phyloP scores from a whole-genome alignment of 1,140 invertebrate species.

The Lucilia cuprina region DNA sequence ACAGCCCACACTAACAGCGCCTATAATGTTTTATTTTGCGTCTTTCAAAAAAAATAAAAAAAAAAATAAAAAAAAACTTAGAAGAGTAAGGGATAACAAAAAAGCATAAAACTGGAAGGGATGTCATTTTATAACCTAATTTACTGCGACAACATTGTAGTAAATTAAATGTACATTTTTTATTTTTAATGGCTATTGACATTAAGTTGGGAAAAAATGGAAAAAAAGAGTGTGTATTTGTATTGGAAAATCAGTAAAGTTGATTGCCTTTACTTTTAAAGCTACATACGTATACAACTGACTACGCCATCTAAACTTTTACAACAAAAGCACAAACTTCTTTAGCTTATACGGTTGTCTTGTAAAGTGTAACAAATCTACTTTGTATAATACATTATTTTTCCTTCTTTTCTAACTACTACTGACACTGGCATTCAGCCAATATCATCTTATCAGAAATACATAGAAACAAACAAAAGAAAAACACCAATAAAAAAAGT shows the following conservation, averaged over 20 bases:
- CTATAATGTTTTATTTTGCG: not conserved
- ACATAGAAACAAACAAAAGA: not conserved
- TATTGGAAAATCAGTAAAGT: not conserved
- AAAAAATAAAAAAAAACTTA: not conserved
- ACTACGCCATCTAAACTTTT: not conserved
- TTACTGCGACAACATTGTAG: conserved; percentile 40
- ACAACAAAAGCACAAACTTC: not conserved
- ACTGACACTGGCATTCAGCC: conserved; percentile 34
- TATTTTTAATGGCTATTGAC: conserved; percentile 36
- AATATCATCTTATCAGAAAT: conserved; percentile 28
- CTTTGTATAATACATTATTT: not conserved
- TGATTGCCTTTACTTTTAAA: not conserved
- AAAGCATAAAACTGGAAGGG: not conserved
- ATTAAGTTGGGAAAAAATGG: not conserved
- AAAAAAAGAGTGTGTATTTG: not conserved
- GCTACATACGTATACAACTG: not conserved
- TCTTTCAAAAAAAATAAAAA: not conserved
- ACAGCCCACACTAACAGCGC: not conserved
- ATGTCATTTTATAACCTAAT: conserved; percentile 41
- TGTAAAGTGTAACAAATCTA: conserved; percentile 4
- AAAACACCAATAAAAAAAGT: not conserved
- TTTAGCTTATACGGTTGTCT: not conserved
- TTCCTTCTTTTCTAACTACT: not conserved
- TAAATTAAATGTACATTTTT: conserved; percentile 40
- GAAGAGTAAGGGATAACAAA: not conserved